Conservation (phyloP, 2,113 vertebrate species). For the Gavia stellata region DNA sequence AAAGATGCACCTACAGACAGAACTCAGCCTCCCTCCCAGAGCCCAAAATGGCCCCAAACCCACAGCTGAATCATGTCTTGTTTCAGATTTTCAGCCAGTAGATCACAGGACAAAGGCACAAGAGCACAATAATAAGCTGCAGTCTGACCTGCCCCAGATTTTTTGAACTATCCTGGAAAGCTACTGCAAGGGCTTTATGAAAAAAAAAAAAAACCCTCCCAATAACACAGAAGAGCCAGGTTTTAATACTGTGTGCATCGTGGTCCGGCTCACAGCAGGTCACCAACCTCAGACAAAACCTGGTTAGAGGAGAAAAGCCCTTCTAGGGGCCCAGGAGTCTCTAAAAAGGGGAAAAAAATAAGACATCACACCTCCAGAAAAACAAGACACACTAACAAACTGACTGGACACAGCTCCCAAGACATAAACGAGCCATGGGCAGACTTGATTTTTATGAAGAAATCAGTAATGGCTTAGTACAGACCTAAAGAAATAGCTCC, state of each 20-base stretch:
- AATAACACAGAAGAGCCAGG: background rate
- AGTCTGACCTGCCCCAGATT: background rate
- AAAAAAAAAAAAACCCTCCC: background rate
- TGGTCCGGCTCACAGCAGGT: background rate
- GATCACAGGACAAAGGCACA: background rate
- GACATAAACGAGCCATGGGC: accelerated
- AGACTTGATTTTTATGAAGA: background rate
- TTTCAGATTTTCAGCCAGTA: background rate
- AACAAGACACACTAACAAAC: background rate
- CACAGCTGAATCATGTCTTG: background rate
- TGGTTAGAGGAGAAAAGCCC: background rate
- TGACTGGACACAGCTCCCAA: background rate
- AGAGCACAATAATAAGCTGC: background rate
- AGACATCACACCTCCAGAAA: background rate
- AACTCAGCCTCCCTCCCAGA: background rate
- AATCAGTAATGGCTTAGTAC: background rate
- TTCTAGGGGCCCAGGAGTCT: background rate
- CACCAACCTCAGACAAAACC: background rate
- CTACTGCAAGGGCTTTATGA: background rate
- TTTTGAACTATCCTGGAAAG: background rate
- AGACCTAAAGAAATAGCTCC: background rate
- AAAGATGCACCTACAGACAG: background rate
- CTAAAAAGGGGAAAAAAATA: background rate
- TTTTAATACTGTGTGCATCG: background rate
- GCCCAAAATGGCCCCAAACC: background rate